Base-by-base conservation (phyloP, 1,140 invertebrate species). In the Leptopilina boulardi region DNA sequence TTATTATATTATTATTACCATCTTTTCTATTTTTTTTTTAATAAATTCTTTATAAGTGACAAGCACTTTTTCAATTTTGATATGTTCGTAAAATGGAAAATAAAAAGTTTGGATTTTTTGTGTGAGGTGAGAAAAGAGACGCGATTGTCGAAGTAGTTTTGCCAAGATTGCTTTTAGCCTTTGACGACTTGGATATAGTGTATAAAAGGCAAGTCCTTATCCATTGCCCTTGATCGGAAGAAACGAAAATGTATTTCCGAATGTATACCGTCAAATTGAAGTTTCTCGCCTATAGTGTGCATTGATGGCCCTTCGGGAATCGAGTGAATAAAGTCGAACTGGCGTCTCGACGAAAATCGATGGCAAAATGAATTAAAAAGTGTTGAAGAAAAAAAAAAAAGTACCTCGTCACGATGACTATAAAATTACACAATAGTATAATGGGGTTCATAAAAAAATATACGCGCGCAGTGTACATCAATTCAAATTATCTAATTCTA, bases 181-280 rank as follows among this genome's bases (percentile, higher is more conserved):
- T 83, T 82, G 79, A 83, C 80, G 83, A 83, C 78, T 74, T 79
- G 56, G 23, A 30, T 66, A 4, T 18, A 18, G 75, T 84, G 79
- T 76, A 79, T 79, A 78, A 76, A n/a, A 44, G 56, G 77, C 79
- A 73, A 72, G 77, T 78, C 77, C 78, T 81, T 78, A 74, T 77
- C 84, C 80, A 82, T 82, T 30, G 76, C 78, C 77, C 79, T 81
- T 84, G 79, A 80, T 66, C 78, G 81, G 47, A 81, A 77, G 83
- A 87, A 85, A 86, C 82, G 87, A 88, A 88, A 88, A 88, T 87
- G 86, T 88, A 87, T 88, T 88, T 89, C 81, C 82, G 77, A 80
- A 85, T 85, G 85, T 87, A 80, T 87, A 81, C 83, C 84, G 80
- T 82, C 77, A 86, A 89, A 89, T 89, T 84, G 86, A 89, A 84